phyloP scores from a whole-genome alignment of 2,113 vertebrate species.

The Lagopus leucura region DNA sequence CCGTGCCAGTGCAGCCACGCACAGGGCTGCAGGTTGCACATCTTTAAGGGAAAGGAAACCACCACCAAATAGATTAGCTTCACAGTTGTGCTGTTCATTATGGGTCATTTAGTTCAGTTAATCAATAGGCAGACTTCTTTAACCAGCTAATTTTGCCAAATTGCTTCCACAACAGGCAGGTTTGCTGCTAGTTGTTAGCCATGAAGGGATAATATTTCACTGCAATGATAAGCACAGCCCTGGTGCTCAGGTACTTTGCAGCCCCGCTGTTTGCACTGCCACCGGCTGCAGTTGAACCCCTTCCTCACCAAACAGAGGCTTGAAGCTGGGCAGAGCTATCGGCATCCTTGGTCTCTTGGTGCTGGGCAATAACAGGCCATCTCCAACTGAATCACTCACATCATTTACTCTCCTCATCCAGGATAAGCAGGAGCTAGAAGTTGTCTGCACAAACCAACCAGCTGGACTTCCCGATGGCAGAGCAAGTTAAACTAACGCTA shows the following conservation, averaged over 20 bases:
- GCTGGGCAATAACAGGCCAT: not conserved
- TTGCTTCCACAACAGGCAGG: constrained; percentile 60
- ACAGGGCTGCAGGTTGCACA: constrained; percentile 3
- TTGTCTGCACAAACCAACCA: not conserved
- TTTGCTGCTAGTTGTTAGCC: constrained; percentile 57
- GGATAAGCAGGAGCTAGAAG: not conserved
- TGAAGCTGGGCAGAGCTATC: not conserved
- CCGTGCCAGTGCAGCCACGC: not conserved
- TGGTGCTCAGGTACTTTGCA: not conserved
- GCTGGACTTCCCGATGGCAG: not conserved
- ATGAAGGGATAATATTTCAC: constrained; percentile 71
- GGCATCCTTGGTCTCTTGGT: fast-evolving
- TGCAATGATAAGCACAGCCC: not conserved
- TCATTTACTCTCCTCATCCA: not conserved
- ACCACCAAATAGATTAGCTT: constrained; percentile 59
- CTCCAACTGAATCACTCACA: fast-evolving
- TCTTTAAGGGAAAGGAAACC: constrained; percentile 27
- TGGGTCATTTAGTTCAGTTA: constrained; percentile 74
- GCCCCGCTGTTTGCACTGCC: not conserved
- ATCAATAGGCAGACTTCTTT: constrained; percentile 76
- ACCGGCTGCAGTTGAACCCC: not conserved
- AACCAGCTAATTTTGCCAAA: constrained; percentile 69
- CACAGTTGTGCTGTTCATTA: constrained; percentile 68
- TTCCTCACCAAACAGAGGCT: not conserved
- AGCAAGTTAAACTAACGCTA: not conserved